These are phyloP conservation scores for Seriola quinqueradiata DNA, from an alignment of 2,113 vertebrate species.

Conservation along the genomic window DNA sequence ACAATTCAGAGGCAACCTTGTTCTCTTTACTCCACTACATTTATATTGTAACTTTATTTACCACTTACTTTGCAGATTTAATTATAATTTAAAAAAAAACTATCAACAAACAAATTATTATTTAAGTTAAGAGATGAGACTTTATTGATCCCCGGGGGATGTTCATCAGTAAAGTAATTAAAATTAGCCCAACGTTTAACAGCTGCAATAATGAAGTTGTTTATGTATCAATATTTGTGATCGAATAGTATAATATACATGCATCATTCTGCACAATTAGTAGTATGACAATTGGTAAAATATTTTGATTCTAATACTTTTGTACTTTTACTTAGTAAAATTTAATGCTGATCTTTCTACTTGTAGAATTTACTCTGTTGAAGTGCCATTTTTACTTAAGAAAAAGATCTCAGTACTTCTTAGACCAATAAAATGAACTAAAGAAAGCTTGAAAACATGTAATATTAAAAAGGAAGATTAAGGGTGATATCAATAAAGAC, in stretches of 20 bases:
- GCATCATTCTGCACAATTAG: not conserved
- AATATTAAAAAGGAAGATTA: not conserved
- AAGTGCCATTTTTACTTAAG: too few relatives aligned
- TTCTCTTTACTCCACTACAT: too few relatives aligned
- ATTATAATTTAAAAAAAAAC: too few relatives aligned
- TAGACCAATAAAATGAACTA: not conserved
- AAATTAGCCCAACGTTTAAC: slow-evolving; percentile 3
- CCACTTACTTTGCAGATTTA: not conserved
- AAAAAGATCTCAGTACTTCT: too few relatives aligned
- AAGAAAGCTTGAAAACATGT: not conserved
- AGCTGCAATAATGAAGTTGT: slow-evolving; percentile 2
- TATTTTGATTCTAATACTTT: not conserved
- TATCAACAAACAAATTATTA: not conserved
- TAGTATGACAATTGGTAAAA: not conserved
- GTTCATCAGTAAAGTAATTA: slow-evolving; percentile 13
- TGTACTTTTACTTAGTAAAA: not conserved
- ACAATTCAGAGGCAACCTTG: too few relatives aligned
- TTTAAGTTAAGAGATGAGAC: not conserved
- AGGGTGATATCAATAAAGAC: not conserved
- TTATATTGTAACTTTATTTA: not conserved
- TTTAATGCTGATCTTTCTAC: too few relatives aligned
- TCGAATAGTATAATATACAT: not conserved
- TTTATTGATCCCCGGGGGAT: slow-evolving; percentile 3
- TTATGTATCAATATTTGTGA: not conserved
- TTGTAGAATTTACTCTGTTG: too few relatives aligned